Evolutionary conservation across 2,797 vertebrate species (phyloP).

Genomic region (Sebastes alutus): DNA sequence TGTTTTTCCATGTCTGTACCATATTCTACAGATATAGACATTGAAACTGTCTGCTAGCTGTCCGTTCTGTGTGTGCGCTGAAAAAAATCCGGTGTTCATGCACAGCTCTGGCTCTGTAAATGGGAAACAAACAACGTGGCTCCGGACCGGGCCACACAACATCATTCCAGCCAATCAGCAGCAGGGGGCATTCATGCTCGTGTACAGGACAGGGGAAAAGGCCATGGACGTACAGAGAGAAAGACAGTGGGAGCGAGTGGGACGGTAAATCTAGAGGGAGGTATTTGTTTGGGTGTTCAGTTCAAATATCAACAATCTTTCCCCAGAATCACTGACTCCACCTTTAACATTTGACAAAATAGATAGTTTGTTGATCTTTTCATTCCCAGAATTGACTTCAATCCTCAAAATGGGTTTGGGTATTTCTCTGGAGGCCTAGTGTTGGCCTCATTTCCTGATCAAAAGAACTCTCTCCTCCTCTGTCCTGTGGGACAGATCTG

Average conservation of each 20-base stretch:
- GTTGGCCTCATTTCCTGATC: conserved; percentile 79
- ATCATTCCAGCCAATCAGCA: neutral
- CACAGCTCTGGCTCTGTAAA: neutral
- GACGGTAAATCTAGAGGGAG: neutral
- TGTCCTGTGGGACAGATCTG: conserved; percentile 72
- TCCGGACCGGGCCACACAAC: neutral
- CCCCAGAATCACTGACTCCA: neutral
- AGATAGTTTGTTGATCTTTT: conserved; percentile 72
- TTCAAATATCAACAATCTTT: neutral
- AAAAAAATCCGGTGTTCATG: neutral
- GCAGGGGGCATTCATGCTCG: neutral
- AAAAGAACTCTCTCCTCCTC: conserved; percentile 71
- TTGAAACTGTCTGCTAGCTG: neutral
- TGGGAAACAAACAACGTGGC: neutral
- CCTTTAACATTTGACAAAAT: conserved; percentile 51
- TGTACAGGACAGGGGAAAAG: neutral
- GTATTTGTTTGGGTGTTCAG: neutral
- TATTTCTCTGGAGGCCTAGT: conserved; percentile 66
- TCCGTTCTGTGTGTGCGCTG: neutral
- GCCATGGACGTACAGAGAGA: fast-evolving
- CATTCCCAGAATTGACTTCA: conserved; percentile 73
- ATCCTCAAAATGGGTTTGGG: conserved; percentile 73
- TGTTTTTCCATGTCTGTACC: too few species aligned
- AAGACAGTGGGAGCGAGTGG: neutral
- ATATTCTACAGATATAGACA: too few species aligned